Percentiles rank a stretch among this genome's conserved stretches.
Evolutionary conservation across 2,888 invertebrate species (phyloP).

Genomic region (Exephanes ischioxanthus): DNA sequence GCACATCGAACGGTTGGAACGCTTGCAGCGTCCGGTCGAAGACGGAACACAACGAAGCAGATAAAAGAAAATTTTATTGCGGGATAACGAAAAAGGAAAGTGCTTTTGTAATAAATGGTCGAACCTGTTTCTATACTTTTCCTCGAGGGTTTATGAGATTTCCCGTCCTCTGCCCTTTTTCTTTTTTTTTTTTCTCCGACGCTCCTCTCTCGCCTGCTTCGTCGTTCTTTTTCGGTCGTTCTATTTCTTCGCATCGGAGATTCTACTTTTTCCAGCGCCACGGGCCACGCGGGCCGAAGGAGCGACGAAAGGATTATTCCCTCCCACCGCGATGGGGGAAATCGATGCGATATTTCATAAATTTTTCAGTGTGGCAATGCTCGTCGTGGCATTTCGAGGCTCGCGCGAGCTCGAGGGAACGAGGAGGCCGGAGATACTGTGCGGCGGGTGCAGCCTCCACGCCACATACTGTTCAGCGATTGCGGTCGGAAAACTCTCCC

Average conservation of each 20-base stretch:
- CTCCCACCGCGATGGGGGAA: slow-evolving; percentile 76
- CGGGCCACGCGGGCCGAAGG: slow-evolving; percentile 31
- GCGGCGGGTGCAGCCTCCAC: background rate
- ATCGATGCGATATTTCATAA: slow-evolving; percentile 81
- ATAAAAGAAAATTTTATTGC: slow-evolving; percentile 35
- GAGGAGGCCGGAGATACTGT: background rate
- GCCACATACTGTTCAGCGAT: background rate
- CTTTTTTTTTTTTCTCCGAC: slow-evolving; percentile 20
- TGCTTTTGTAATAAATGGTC: slow-evolving; percentile 23
- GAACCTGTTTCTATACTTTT: slow-evolving; percentile 27
- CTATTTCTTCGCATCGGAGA: slow-evolving; percentile 17
- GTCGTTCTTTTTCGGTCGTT: slow-evolving; percentile 42
- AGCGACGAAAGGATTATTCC: slow-evolving; percentile 61
- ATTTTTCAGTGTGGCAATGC: slow-evolving; percentile 71
- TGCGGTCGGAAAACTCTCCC: background rate
- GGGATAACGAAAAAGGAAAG: slow-evolving; percentile 4
- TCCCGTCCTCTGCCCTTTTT: slow-evolving; percentile 5
- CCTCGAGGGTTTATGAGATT: slow-evolving; percentile 26
- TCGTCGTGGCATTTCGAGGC: slow-evolving; percentile 6
- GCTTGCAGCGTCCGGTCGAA: slow-evolving; percentile 6
- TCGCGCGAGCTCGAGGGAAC: slow-evolving; percentile 7
- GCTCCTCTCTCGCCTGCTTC: slow-evolving; percentile 6
- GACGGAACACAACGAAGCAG: slow-evolving; percentile 1
- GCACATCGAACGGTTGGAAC: slow-evolving; percentile 15
- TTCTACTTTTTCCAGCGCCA: slow-evolving; percentile 41